Base-by-base conservation (phyloP, 2,113 vertebrate genomes). In the Pardalotus punctatus region DNA sequence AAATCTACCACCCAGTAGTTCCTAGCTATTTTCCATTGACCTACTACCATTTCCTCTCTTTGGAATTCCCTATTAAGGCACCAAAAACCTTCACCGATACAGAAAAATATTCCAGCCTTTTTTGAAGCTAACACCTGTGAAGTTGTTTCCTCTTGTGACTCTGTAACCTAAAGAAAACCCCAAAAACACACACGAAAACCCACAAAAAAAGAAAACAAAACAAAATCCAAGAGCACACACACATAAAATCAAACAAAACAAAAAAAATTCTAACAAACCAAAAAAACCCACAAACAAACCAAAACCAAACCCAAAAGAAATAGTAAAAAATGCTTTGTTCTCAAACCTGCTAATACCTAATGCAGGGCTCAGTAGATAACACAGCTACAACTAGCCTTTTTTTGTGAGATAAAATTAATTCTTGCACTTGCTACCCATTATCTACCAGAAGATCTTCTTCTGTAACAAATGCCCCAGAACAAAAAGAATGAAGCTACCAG, bases 31-130 rank as follows among this genome's bases (percentile, higher is more conserved):
- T 86, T 86, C 33, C n/a, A 50, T 7, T 73, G 40, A 60, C 24
- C 13, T 36, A 45, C 14, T 51, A 23, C 14, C 15, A 61, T 47
- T 54, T 70, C 14, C 17, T 78, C 16, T 69, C 31, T 65, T 65
- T 45, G 19, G 15, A 86, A 76, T 73, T 83, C 22, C 14, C 17
- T 18, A 28, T 23, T 53, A 73, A 60, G 53, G 12, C 12, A 61
- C 13, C 6, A 66, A 40, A 86, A 40, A 6, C 36, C 11, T 69
- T 60, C 53, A 61, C 10, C 0, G 0, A 57, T n/a, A 76, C 10
- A 38, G 19, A 65, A 74, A 42, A 50, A 53, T 19, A 3, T 62
- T 76, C 69, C 56, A 53, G 5, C 10, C 12, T 67, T 64, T 77
- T 65, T 53, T 57, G 45, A 88, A 92, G 33, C 15, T 72, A 29